Evolutionary conservation across 2,888 invertebrate genomes (phyloP).

Genomic region (Tetanocera ferruginea): DNA sequence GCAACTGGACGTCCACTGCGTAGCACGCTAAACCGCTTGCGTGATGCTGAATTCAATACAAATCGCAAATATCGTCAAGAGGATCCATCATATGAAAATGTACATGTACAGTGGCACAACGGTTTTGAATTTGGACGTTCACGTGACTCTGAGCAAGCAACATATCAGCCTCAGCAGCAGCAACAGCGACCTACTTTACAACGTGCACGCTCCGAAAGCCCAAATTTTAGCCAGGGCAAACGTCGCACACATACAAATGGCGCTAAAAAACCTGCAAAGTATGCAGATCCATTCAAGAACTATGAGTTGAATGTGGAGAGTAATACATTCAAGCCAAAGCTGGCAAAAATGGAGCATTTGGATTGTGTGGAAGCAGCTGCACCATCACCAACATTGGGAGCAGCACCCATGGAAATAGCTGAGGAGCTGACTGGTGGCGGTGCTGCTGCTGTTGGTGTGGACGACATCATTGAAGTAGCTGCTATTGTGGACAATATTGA

Average conservation of each 20-base stretch:
- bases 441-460: constrained; percentile 52
- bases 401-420: constrained; percentile 1
- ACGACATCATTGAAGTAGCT: constrained; percentile 13
- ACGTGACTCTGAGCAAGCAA: constrained; percentile 56
- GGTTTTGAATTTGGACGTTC: constrained; percentile 69
- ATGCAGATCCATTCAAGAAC: constrained; percentile 66
- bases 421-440: constrained; percentile 51
- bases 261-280: constrained; percentile 50
- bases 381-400: neutral
- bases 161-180: constrained; percentile 45
- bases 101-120: constrained; percentile 69
- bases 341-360: constrained; percentile 45
- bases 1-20: constrained; percentile 61
- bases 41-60: constrained; percentile 54
- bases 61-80: constrained; percentile 58
- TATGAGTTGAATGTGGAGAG: constrained; percentile 67
- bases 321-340: constrained; percentile 66
- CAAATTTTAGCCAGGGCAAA: constrained; percentile 61
- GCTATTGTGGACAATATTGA: constrained; percentile 38
- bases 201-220: constrained; percentile 68
- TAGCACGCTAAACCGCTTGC: constrained; percentile 64
- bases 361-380: constrained; percentile 31
- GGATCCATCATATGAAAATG: constrained; percentile 69
- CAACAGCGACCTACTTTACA: constrained; percentile 53
- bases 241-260: constrained; percentile 52